Conservation (phyloP, 1,140 invertebrate species). For the Ruditapes philippinarum region DNA sequence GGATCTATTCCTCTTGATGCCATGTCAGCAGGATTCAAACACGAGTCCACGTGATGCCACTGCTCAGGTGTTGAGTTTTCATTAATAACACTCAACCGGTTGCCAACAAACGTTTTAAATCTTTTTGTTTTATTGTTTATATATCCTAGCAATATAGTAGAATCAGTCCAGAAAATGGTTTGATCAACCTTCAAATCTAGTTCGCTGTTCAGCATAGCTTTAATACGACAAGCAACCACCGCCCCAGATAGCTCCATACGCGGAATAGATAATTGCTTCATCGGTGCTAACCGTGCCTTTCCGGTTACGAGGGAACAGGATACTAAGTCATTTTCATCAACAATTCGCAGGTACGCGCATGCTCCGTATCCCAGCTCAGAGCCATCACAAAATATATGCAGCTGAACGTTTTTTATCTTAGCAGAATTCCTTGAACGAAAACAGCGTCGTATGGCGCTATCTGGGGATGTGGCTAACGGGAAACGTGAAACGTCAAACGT, state of each 20-base stretch:
- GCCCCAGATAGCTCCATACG: slow-evolving; percentile 33
- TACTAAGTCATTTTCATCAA: not conserved
- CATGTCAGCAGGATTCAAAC: slow-evolving; percentile 52
- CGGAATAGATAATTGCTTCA: slow-evolving; percentile 52
- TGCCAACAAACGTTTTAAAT: slow-evolving; percentile 16
- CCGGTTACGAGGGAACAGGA: not conserved
- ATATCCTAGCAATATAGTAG: slow-evolving; percentile 57
- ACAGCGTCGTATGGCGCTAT: no score
- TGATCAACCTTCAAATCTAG: slow-evolving; percentile 21
- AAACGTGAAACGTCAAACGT: no score
- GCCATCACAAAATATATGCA: slow-evolving; percentile 48
- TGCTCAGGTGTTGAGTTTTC: slow-evolving; percentile 7
- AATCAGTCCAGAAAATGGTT: slow-evolving; percentile 61
- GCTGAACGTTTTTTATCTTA: not conserved
- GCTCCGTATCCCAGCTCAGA: slow-evolving; percentile 53
- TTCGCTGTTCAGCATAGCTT: slow-evolving; percentile 26
- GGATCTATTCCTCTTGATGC: slow-evolving; percentile 21
- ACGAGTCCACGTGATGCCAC: slow-evolving; percentile 39
- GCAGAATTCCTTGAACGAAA: slow-evolving; percentile 12
- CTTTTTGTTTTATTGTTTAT: slow-evolving; percentile 44
- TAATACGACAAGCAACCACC: slow-evolving; percentile 24
- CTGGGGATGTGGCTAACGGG: no score
- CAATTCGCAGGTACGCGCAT: not conserved
- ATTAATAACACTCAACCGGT: slow-evolving; percentile 27
- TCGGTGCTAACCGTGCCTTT: slow-evolving; percentile 49